phyloP scores from a whole-genome alignment of 2,888 invertebrate genomes.

The Brachyopa scutellaris region DNA sequence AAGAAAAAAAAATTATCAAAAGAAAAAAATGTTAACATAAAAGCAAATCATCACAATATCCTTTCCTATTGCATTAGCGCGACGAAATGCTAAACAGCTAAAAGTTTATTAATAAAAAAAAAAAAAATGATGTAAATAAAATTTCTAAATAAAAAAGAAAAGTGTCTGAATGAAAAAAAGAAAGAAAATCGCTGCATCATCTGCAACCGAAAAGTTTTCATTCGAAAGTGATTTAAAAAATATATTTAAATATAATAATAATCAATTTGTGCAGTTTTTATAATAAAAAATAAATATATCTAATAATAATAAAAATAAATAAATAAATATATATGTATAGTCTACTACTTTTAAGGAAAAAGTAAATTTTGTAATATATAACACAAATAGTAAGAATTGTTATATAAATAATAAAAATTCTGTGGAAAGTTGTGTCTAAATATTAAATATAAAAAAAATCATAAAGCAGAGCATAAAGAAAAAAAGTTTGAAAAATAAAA shows the following conservation, averaged over 20 bases:
- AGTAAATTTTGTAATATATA: conserved; percentile 61
- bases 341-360: conserved; percentile 53
- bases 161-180: conserved; percentile 69
- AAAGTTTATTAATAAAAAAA: neutral
- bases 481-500: conserved; percentile 16
- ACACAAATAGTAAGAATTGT: conserved; percentile 59
- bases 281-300: conserved; percentile 47
- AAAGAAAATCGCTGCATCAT: conserved; percentile 59
- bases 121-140: conserved; percentile 36
- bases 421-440: conserved; percentile 60
- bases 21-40: conserved; percentile 53
- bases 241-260: conserved; percentile 40
- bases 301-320: conserved; percentile 42
- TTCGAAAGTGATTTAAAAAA: conserved; percentile 60
- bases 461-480: conserved; percentile 51
- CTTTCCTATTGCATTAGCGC: conserved; percentile 15
- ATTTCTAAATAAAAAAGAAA: conserved; percentile 35
- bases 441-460: conserved; percentile 1
- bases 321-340: conserved; percentile 26
- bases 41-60: conserved; percentile 46
- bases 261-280: conserved; percentile 62
- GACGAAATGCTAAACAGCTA: conserved; percentile 40
- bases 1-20: conserved; percentile 34
- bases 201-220: conserved; percentile 51
- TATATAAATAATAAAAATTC: conserved; percentile 50